Percentiles rank a stretch among this genome's conserved stretches.
Evolutionary conservation across 2,797 vertebrate species (phyloP).

Genomic region (Microtus obscurus): DNA sequence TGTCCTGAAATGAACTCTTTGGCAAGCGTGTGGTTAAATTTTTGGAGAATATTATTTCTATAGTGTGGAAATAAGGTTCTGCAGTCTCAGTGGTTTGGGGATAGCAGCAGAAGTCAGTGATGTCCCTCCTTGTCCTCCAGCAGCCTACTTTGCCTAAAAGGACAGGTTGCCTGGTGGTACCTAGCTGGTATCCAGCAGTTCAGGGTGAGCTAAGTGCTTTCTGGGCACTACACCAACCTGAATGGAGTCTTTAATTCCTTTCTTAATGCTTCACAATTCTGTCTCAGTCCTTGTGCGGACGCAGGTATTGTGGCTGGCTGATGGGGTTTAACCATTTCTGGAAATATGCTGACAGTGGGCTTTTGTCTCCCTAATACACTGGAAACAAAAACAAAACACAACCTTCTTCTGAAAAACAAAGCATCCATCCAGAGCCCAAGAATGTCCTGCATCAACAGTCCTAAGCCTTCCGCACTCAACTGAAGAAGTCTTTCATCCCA

Average conservation of each 20-base stretch:
- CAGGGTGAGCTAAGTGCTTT: neutral
- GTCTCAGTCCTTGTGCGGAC: neutral
- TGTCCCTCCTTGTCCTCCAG: neutral
- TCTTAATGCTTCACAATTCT: conserved; percentile 27
- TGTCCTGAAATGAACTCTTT: neutral
- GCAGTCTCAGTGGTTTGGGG: neutral
- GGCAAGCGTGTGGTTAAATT: conserved; percentile 10
- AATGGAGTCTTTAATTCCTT: neutral
- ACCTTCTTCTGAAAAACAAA: conserved; percentile 69
- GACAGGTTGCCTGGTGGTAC: neutral
- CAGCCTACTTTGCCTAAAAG: neutral
- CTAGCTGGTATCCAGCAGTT: neutral
- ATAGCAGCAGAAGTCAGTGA: neutral
- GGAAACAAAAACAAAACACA: conserved; percentile 37
- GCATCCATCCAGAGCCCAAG: conserved; percentile 61
- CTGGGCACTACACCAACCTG: neutral
- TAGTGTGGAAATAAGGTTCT: conserved; percentile 22
- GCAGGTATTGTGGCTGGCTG: neutral
- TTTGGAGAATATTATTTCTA: conserved; percentile 33
- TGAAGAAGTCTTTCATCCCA: conserved; percentile 31
- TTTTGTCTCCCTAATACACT: conserved; percentile 54
- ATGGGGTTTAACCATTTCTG: conserved; percentile 15
- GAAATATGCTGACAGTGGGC: conserved; percentile 36
- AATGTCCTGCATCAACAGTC: conserved; percentile 50
- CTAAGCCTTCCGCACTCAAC: conserved; percentile 16